Base-by-base conservation (phyloP, 2,113 vertebrate species). In the Tachysurus fulvidraco region DNA sequence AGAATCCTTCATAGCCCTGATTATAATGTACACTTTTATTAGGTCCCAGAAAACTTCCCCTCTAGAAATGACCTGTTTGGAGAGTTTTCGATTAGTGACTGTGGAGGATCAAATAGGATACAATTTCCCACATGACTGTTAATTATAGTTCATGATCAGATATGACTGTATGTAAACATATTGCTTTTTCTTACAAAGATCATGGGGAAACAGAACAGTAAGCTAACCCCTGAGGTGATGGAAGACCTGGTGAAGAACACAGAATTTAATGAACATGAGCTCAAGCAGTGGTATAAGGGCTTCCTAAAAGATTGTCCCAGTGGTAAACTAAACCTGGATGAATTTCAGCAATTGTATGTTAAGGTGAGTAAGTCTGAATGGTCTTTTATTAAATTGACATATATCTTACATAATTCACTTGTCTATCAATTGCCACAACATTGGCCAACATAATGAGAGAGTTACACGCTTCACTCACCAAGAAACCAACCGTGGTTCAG, bases 201-300 rank as follows among this genome's bases (percentile, higher is more conserved):
- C 93, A 99, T 99, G 98, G 98, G 98, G 94, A 99, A 99, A 93
- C 98, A 99, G 92, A 99, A 99, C 91, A 99, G 98, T 96, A 99
- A 99, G 92, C 96, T 99, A 94, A 98, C 98, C 92, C 98, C 98
- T 10, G 98, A 99, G 94, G 98, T 99, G 92, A 99, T 99, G 98
- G 98, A 99, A 92, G 98, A 99, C 93, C 96, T 99, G 94, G 98
- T 99, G 95, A 99, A 98, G 96, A 99, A 96, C 96, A 96, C 95
- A 25, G 95, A 95, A 93, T 95, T 95, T 89, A 95, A 95, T 25
- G 95, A 95, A 84, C 95, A 95, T n/a, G 95, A 95, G 93, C 93
- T 95, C 83, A 95, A 95, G 92, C 95, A 95, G 92, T 95, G 95
- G 95, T 95, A 95, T 91, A 95, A 95, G 90, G 95, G 95, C 85